Evolutionary conservation across 2,888 invertebrate genomes (phyloP).

Genomic region (Clanis bilineata): DNA sequence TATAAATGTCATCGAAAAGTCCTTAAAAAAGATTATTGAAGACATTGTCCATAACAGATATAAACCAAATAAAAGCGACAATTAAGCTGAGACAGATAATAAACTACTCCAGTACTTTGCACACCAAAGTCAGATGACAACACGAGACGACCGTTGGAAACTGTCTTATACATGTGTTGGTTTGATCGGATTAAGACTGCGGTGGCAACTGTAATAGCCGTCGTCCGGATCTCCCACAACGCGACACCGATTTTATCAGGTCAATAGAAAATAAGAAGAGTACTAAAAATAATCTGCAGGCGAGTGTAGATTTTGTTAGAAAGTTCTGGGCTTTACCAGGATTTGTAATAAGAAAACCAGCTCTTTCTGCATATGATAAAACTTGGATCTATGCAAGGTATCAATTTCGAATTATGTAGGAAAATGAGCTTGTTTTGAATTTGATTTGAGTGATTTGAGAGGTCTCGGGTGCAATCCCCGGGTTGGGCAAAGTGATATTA

Average conservation of each 20-base stretch:
- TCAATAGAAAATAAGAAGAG: constrained; percentile 1
- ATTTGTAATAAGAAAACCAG: background rate
- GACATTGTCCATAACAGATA: too few species aligned
- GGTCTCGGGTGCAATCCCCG: too few species aligned
- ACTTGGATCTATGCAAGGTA: too few species aligned
- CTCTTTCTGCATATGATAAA: background rate
- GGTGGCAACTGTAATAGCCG: constrained; percentile 8
- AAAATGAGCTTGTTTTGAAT: too few species aligned
- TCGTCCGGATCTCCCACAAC: constrained; percentile 11
- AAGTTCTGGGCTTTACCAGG: background rate
- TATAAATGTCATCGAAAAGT: too few species aligned
- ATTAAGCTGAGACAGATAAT: background rate
- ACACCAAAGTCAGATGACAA: background rate
- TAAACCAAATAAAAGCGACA: too few species aligned
- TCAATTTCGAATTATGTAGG: too few species aligned
- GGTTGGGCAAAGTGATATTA: too few species aligned
- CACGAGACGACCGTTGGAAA: background rate
- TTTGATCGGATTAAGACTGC: constrained; percentile 9
- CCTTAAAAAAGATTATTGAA: too few species aligned
- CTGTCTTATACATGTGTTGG: too few species aligned
- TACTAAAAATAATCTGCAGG: background rate
- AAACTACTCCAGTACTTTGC: background rate
- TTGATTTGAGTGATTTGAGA: too few species aligned
- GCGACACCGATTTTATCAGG: constrained; percentile 10
- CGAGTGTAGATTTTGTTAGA: background rate